Evolutionary conservation across 2,888 invertebrate species (phyloP).

Genomic region (Zootermopsis nevadensis): DNA sequence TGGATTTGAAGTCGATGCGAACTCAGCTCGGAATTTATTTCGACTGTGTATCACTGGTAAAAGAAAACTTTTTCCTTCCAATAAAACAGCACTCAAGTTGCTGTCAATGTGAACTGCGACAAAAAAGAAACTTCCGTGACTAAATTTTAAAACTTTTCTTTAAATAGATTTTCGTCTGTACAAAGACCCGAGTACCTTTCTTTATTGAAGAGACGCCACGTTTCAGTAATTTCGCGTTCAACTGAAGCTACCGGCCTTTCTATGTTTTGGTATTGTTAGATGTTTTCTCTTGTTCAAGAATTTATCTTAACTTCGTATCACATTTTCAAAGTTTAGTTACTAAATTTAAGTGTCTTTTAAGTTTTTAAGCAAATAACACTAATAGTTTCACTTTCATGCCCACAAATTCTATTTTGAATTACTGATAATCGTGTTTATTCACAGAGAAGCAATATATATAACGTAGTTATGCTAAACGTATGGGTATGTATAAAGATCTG

Average conservation of each 20-base stretch:
- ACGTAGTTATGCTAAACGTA: no score
- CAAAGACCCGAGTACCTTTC: neutral
- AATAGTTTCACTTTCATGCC: no score
- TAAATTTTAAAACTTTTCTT: slow-evolving; percentile 13
- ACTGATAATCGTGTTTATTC: no score
- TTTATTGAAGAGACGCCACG: neutral
- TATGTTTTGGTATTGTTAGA: neutral
- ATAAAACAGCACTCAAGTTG: slow-evolving; percentile 11
- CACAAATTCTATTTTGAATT: no score
- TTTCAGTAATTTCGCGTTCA: neutral
- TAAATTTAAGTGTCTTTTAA: no score
- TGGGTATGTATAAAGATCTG: no score
- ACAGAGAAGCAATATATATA: no score
- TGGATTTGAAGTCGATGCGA: neutral
- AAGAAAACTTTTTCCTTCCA: slow-evolving; percentile 10
- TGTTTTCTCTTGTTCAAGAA: neutral
- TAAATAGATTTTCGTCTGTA: neutral
- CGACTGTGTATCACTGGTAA: neutral
- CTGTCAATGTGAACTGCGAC: slow-evolving; percentile 8
- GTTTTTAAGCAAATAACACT: no score
- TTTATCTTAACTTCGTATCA: neutral
- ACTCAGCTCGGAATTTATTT: neutral
- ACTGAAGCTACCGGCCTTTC: neutral
- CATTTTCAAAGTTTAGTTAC: no score
- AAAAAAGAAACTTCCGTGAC: slow-evolving; percentile 1